Percentiles rank a stretch among this genome's conserved stretches.
phyloP scores from a whole-genome alignment of 2,888 invertebrate species.

The Strigamia transsilvanica region DNA sequence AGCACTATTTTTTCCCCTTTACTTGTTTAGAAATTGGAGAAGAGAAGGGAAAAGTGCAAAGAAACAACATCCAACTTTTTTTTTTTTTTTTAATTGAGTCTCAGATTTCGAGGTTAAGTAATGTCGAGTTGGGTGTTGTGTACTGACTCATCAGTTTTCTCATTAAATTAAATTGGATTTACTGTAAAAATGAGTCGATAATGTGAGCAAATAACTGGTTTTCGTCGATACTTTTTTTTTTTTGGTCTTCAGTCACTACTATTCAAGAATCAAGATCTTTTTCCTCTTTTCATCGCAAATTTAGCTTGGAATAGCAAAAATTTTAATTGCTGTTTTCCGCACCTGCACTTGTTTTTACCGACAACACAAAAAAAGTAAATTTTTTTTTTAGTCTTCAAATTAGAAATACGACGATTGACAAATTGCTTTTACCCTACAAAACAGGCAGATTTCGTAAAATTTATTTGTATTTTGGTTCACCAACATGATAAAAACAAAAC shows the following conservation, averaged over 20 bases:
- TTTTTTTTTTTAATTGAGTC: not conserved
- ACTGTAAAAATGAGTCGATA: not conserved
- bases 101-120: conserved; percentile 20
- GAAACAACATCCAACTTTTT: not conserved
- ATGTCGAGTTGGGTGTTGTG: conserved; percentile 10
- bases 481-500: not conserved
- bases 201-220: not conserved
- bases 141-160: conserved; percentile 38
- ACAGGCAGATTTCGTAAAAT: too few relatives aligned
- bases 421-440: not conserved
- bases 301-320: not conserved
- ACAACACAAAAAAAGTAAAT: not conserved
- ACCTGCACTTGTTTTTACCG: not conserved
- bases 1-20: not conserved
- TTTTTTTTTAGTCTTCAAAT: not conserved
- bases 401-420: not conserved
- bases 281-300: not conserved
- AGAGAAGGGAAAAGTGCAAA: conserved; percentile 3
- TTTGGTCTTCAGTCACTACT: not conserved
- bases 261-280: not conserved
- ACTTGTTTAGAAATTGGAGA: conserved; percentile 4
- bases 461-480: not conserved
- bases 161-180: conserved; percentile 39
- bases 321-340: not conserved
- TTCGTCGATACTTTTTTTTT: not conserved